Percentiles rank a stretch among this genome's conserved stretches.
Evolutionary conservation across 2,113 vertebrate genomes (phyloP).

Genomic region (Spheniscus mendiculus): DNA sequence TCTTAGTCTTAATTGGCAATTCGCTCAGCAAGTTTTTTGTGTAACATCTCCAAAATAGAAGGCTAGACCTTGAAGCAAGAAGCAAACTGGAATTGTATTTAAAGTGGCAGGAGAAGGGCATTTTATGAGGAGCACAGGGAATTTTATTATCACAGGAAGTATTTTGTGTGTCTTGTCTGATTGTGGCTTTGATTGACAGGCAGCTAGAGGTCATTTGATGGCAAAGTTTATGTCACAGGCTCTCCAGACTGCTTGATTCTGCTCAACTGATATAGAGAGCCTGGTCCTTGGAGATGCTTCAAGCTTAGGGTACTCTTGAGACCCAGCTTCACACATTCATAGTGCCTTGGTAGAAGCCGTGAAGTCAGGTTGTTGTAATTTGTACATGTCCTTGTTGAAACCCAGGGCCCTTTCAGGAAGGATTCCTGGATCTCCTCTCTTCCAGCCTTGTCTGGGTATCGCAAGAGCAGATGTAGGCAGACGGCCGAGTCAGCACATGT

Average conservation of each 20-base stretch:
- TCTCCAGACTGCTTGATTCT: neutral
- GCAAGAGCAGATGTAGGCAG: neutral
- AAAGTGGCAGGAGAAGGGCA: neutral
- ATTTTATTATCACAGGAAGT: neutral
- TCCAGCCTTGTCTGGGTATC: neutral
- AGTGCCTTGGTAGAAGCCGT: neutral
- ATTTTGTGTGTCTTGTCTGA: neutral
- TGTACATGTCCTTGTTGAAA: neutral
- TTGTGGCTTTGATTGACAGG: neutral
- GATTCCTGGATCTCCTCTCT: neutral
- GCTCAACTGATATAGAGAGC: neutral
- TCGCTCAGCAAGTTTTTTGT: neutral
- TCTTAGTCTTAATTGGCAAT: constrained; percentile 9
- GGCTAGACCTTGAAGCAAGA: constrained; percentile 27
- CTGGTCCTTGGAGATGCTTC: neutral
- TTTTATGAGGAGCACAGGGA: neutral
- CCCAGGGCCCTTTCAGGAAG: neutral
- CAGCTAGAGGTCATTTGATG: neutral
- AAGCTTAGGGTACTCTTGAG: neutral
- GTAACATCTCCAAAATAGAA: neutral
- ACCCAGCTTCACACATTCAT: neutral
- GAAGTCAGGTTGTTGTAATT: neutral
- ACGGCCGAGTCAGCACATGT: neutral
- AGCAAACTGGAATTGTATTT: neutral
- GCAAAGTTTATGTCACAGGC: neutral